Base-by-base conservation (phyloP, 2,113 vertebrate species). In the Psittacula cyanocephala region DNA sequence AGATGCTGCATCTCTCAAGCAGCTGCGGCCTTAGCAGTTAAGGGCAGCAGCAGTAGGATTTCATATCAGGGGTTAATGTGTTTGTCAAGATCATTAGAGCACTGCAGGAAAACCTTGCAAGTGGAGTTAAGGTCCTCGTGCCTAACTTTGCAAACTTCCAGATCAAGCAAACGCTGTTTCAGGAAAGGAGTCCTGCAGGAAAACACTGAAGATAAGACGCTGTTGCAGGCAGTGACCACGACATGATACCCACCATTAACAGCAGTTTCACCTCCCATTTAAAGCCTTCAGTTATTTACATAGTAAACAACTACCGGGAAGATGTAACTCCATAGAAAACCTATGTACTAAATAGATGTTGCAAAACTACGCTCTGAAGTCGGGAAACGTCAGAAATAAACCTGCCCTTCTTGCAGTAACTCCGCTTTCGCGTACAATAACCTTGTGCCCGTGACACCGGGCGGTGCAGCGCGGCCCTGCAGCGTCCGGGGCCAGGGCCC, bases 341-440 rank as follows among this genome's bases (percentile, higher is more conserved):
- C 29, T 46, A 11, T 4, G 6, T 0, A 39, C 39, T 39, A 19
- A 46, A 4, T 1, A 16, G 22, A 43, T 13, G 18, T 31, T 52
- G 37, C 49, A 25, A 17, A 65, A 27, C 19, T 9, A 6, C 0
- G 25, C 39, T 2, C 27, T 2, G 25, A 2, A 33, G 41, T 1
- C 28, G 7, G 60, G 41, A 6, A 6, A 14, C 0, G 62, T 11
- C 37, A 47, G 29, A 16, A 22, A 16, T 0, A 11, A 23, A 5
- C 19, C 0, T 0, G 59, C 23, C 41, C 63, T 3, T 2, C 0
- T 0, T 0, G 24, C 50, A 2, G 74, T 0, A 9, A 10, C 1
- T 27, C 29, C 3, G 62, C 39, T 3, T 2, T 4, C 5, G 8
- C 15, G 50, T 11, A 33, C 29, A 33, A 5, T 8, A 33, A 13